Evolutionary conservation across 2,113 vertebrate genomes (phyloP).

Genomic region (Oreocharis arfaki): DNA sequence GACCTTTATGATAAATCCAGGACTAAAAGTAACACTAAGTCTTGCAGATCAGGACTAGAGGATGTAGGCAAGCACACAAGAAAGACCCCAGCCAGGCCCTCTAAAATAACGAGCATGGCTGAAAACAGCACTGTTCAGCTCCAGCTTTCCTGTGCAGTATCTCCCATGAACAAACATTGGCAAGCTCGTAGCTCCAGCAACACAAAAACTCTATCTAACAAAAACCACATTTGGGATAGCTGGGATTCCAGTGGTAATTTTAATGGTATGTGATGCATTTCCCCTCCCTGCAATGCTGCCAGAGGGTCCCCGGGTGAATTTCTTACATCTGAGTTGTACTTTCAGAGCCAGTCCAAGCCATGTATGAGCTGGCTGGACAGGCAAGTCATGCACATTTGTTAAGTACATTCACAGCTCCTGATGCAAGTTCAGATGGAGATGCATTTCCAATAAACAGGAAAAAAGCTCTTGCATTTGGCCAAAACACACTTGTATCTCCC

Average conservation of each 20-base stretch:
- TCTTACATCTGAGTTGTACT: neutral
- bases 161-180: neutral
- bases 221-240: neutral
- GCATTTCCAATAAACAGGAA: slow-evolving; percentile 15
- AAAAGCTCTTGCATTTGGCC: neutral
- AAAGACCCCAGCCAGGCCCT: neutral
- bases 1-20: neutral
- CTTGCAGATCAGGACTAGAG: neutral
- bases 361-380: neutral
- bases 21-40: neutral
- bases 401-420: neutral
- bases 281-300: neutral
- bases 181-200: neutral
- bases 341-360: neutral
- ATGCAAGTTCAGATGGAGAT: neutral
- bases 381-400: neutral
- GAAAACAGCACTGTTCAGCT: neutral
- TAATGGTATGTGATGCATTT: neutral
- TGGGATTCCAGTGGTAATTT: slow-evolving; percentile 15
- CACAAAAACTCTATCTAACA: neutral
- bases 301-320: neutral
- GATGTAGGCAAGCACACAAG: neutral
- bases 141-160: neutral
- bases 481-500: neutral
- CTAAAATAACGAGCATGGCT: neutral